These are phyloP conservation scores for Gymnorhina tibicen DNA, from an alignment of 2,113 vertebrate genomes.

Conservation along the genomic window DNA sequence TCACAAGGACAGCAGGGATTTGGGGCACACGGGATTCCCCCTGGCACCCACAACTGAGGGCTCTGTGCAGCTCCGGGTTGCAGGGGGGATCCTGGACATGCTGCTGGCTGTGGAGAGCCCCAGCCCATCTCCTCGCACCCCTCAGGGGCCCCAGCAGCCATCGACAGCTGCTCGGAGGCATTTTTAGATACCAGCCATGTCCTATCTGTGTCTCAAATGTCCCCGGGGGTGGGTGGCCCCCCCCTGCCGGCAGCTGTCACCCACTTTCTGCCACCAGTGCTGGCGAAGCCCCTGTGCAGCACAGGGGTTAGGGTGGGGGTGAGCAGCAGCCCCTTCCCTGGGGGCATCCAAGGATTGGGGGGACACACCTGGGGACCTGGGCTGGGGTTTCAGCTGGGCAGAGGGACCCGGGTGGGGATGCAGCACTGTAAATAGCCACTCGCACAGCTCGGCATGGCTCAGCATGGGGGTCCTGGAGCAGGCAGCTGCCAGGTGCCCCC, in stretches of 20 bases:
- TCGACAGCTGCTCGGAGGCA: constrained; percentile 3
- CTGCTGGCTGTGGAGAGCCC: neutral
- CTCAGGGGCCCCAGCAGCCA: neutral
- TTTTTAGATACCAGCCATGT: constrained; percentile 34
- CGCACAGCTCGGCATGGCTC: fast-evolving
- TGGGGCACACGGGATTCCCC: neutral
- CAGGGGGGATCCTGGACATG: fast-evolving
- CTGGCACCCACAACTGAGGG: neutral
- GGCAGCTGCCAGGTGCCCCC: neutral
- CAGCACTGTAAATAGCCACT: fast-evolving
- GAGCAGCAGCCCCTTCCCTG: neutral
- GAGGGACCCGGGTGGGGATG: fast-evolving
- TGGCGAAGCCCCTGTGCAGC: fast-evolving
- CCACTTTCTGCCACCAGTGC: neutral
- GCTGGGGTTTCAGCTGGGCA: neutral
- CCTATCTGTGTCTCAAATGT: constrained; percentile 46
- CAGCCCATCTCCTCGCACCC: neutral
- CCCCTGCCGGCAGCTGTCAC: neutral
- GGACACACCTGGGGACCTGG: neutral
- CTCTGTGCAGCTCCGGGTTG: fast-evolving
- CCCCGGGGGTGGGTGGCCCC: neutral
- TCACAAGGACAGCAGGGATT: neutral
- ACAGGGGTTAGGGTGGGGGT: fast-evolving
- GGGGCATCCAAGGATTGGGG: neutral
- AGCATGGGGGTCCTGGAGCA: neutral